These are phyloP conservation scores for Artemia sinica DNA, from an alignment of 2,888 invertebrate species.

Conservation along the genomic window DNA sequence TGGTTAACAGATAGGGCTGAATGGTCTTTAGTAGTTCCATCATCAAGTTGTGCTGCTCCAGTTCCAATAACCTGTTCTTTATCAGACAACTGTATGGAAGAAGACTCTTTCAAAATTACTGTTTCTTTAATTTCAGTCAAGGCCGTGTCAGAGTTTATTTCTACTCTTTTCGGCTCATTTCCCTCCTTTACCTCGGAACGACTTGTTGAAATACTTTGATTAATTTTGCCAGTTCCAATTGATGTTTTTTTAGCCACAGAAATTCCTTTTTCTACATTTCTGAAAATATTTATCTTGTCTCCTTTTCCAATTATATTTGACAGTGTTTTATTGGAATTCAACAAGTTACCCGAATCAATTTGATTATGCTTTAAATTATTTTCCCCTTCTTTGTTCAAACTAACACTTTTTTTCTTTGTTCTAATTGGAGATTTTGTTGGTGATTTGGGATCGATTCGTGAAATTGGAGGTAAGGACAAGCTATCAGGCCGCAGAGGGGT, in stretches of 20 bases:
- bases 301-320: too few relatives aligned
- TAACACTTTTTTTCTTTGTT: neutral
- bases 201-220: neutral
- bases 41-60: neutral
- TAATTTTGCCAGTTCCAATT: neutral
- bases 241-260: neutral
- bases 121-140: neutral
- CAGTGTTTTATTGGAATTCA: neutral
- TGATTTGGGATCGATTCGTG: constrained; percentile 2
- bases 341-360: neutral
- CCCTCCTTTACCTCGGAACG: neutral
- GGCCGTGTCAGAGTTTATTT: neutral
- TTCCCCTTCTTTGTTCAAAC: neutral
- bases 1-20: neutral
- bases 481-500: constrained; percentile 7
- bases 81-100: neutral
- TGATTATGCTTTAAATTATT: neutral
- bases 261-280: neutral
- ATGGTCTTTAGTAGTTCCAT: neutral
- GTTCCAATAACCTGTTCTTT: too few relatives aligned
- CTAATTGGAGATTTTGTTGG: constrained; percentile 5
- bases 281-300: neutral
- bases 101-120: neutral
- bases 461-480: constrained; percentile 2
- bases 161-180: neutral